Evolutionary conservation across 2,113 vertebrate species (phyloP), one percentile per base, ranked within the genome.

Genomic region (Nipponia nippon): DNA sequence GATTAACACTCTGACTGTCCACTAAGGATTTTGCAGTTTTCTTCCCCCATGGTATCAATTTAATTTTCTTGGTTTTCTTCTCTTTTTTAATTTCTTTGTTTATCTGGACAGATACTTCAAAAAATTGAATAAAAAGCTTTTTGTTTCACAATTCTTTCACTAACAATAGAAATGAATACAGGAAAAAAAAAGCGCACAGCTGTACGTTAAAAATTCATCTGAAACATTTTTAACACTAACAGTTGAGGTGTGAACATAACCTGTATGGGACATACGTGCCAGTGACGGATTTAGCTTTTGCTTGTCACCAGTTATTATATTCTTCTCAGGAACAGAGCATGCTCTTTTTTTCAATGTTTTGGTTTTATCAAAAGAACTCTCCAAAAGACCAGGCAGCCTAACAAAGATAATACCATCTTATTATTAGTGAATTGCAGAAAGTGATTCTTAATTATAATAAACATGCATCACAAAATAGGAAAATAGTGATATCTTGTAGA

Each of bases 301-400:
- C 56, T 90, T 97, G 52, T 69, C 78, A 78, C 94, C 91, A 17
- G 91, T 84, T 36, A 88, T 83, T 91, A 95, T 89, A 89, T 92
- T 94, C 82, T 83, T 86, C 73, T 97, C 88, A 89, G 98, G 96
- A 91, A 97, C 91, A 93, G 97, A 98, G 27, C 95, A 98, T 18
- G 85, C 32, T 91, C 87, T 91, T 83, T 95, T 98, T 73, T 95
- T 96, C 44, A 82, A 59, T 1, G 77, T 42, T 85, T 88, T 97
- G 66, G 46, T 83, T 96, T 90, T 96, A 81, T 72, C 93, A 36
- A 75, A 42, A 87, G 82, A 93, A 90, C 22, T 95, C 61, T 98
- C 93, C 56, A 73, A 53, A 93, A 96, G 65, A 96, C 56, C 86
- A 94, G 97, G 65, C 32, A 98, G 93, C 88, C 98, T 98, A 93